Evolutionary conservation across 1,140 invertebrate species (phyloP), one percentile per base, ranked within the genome.

Genomic region (Tetragnatha versicolor): DNA sequence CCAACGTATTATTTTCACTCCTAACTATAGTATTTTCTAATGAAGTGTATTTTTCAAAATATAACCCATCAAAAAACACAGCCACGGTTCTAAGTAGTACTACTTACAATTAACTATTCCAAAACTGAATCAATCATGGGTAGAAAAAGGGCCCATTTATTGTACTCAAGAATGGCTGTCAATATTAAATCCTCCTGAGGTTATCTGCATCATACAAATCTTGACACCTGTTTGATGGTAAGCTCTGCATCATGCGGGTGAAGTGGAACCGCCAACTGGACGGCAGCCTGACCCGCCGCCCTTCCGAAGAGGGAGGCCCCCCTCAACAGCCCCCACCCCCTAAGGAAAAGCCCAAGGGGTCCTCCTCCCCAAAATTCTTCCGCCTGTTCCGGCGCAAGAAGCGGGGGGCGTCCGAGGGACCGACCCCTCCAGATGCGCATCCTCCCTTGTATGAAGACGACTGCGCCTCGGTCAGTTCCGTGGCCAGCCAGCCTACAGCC

Each of bases 201-300:
- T n/a, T n/a, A n/a, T n/a, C n/a, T n/a, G n/a, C n/a, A n/a, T n/a
- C n/a, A n/a, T n/a, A n/a, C n/a, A n/a, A n/a, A n/a, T n/a, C n/a
- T n/a, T n/a, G n/a, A n/a, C n/a, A n/a, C n/a, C n/a, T n/a, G n/a
- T n/a, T n/a, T n/a, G n/a, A n/a, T n/a, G n/a, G n/a, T n/a, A n/a
- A n/a, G n/a, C n/a, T n/a, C n/a, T n/a, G n/a, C 27, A 63, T 51
- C 33, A 79, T 70, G 68, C 58, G 78, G 33, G 39, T 79, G 31
- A 79, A 72, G 42, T 79, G 78, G 76, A 79, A 79, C 37, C 76
- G 76, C 4, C 63, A 79, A 17, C 42, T 79, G 51, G 76, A 79
- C 49, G 76, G 76, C 33, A 77, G 73, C 60, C 49, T 45, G 25
- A 31, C 73, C 12, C 58, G 58, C 3, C 17, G 61, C 7, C 68